Base-by-base conservation (phyloP, 2,797 vertebrate species). In the Ataeniobius toweri region DNA sequence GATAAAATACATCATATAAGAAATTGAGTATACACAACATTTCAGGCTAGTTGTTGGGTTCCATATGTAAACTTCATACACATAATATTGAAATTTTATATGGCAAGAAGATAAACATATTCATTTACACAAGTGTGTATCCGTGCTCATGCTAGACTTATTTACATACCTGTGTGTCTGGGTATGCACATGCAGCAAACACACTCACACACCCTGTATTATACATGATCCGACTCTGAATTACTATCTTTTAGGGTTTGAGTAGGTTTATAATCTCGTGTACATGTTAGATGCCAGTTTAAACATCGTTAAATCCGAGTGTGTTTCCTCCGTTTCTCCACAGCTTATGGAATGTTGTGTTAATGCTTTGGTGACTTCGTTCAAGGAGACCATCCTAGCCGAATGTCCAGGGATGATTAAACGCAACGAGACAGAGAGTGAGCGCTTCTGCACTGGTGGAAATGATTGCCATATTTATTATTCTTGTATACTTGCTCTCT, bases 301-400 rank as follows among this genome's bases (percentile, higher is more conserved):
- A 22, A 8, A 8, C 22, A 44, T 5, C 3, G n/a, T 26, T 59
- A 13, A 59, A 59, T 28, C n/a, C 1, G 10, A 58, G 39, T 51
- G 7, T 81, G 39, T 76, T 59, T 61, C 48, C 5, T 22, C 13
- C 83, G 26, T 79, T 0, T 84, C 73, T 36, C 71, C 55, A 0
- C 96, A 99, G 98, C 97, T 99, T 67, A 99, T 99, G 98, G 98
- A 99, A 88, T 99, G 98, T 93, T 99, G 98, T 88, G 98, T 99
- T 88, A 99, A 99, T 87, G 97, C 97, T 77, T 95, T 99, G 90
- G 98, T 99, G 94, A 99, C 98, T 9, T 98, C 97, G 24, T 99
- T 99, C 90, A 99, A 99, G 94, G 98, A 99, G 89, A 99, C 98
- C 18, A 99, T 99, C 94, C 94, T 99, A 86, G 97, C 97, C 13